Evolutionary conservation across 1,140 invertebrate genomes (phyloP).

Genomic region (Drosophila bocqueti): DNA sequence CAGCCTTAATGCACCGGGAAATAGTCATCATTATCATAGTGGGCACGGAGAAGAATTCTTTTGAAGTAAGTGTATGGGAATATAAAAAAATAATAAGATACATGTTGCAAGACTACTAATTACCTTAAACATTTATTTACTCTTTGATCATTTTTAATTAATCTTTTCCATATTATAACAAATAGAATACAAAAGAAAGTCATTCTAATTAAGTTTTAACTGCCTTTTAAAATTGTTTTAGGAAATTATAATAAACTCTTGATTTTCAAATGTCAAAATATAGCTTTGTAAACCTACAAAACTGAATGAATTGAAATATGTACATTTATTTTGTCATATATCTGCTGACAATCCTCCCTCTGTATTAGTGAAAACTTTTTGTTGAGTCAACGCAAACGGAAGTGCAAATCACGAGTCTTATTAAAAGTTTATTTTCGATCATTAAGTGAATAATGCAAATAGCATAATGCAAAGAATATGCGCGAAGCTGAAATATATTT

Average conservation of each 20-base stretch:
- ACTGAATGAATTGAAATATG: neutral
- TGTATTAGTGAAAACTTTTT: conserved; percentile 32
- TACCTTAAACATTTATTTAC: neutral
- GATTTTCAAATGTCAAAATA: neutral
- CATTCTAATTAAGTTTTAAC: accelerated
- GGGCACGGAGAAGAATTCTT: neutral
- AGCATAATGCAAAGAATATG: conserved; percentile 12
- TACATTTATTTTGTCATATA: neutral
- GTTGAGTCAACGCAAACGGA: conserved; percentile 70
- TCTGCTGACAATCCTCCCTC: neutral
- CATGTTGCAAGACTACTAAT: neutral
- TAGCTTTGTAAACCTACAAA: neutral
- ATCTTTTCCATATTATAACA: neutral
- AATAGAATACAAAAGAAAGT: neutral
- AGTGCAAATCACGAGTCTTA: conserved; percentile 64
- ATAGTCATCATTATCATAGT: neutral
- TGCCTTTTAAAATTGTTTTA: neutral
- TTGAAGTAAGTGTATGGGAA: too few relatives aligned
- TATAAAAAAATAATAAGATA: neutral
- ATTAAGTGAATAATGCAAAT: conserved; percentile 65
- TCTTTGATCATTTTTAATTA: neutral
- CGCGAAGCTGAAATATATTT: conserved; percentile 46
- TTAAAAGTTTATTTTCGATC: conserved; percentile 78
- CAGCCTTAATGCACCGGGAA: neutral
- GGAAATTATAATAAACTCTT: neutral